These are phyloP conservation scores for Propithecus deckenii DNA, from an alignment of 2,797 vertebrate genomes.

Conservation along the genomic window DNA sequence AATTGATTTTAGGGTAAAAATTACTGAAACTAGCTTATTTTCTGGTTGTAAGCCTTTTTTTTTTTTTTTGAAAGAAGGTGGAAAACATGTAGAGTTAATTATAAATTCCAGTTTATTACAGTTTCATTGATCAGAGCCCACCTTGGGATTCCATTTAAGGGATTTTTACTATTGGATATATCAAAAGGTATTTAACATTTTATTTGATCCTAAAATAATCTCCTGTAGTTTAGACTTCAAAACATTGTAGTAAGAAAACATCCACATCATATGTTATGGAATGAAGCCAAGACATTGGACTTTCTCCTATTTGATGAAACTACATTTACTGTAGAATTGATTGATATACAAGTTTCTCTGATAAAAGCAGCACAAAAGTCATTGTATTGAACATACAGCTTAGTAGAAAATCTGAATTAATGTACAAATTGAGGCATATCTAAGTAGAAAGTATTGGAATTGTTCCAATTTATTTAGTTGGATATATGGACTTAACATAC, in stretches of 20 bases:
- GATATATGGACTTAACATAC: background rate
- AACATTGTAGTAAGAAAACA: slow-evolving; percentile 6
- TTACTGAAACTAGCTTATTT: slow-evolving; percentile 34
- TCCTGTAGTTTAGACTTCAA: slow-evolving; percentile 18
- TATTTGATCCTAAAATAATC: slow-evolving; percentile 23
- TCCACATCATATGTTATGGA: background rate
- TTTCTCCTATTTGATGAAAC: slow-evolving; percentile 32
- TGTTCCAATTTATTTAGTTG: background rate
- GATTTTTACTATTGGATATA: slow-evolving; percentile 23
- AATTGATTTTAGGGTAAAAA: slow-evolving; percentile 39
- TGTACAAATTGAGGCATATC: background rate
- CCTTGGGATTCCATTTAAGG: background rate
- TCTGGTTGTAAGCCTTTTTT: background rate
- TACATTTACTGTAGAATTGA: background rate
- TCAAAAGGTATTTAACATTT: background rate
- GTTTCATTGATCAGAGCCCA: background rate
- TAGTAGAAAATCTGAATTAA: slow-evolving; percentile 28
- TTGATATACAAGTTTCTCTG: background rate
- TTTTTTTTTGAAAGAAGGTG: background rate
- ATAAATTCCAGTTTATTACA: background rate
- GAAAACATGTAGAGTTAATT: slow-evolving; percentile 32
- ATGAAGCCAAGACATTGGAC: background rate
- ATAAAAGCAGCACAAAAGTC: background rate
- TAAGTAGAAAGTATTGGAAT: background rate
- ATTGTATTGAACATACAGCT: background rate